Base-by-base conservation (phyloP, 2,888 invertebrate species). In the Suillia variegata region DNA sequence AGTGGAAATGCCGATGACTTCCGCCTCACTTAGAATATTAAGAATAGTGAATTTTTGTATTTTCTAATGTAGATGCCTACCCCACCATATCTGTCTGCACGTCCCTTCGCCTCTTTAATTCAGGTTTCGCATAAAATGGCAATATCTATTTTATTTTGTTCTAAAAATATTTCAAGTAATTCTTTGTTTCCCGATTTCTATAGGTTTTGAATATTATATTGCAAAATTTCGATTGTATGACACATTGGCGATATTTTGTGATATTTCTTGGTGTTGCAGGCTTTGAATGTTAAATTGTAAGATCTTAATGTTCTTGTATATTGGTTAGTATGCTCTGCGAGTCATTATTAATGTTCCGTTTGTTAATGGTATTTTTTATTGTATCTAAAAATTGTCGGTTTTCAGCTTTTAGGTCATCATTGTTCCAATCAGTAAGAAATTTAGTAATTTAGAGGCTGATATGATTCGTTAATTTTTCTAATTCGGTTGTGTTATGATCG, bases 251-350 rank as follows among this genome's bases (percentile, higher is more conserved):
- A n/a, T n/a, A n/a, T n/a, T n/a, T n/a, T n/a, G n/a, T n/a, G n/a
- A n/a, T n/a, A n/a, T n/a, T n/a, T n/a, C 34, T 20, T 4, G 17
- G 45, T 54, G 49, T 21, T 50, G 58, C 2, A 58, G 24, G 49
- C 57, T 57, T 55, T 60, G 51, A 10, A 56, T 59, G 20, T 62
- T 62, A 22, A 18, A 54, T 56, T 59, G 62, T 47, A 62, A 21
- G 8, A 60, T 3, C 31, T 33, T 56, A 33, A 60, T 56, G n/a
- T 18, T 18, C 8, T 34, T 15, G 5, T 4, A 34, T 34, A n/a
- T n/a, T n/a, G n/a, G n/a, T n/a, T n/a, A n/a, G n/a, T n/a, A n/a
- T n/a, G n/a, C n/a, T n/a, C n/a, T n/a, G n/a, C n/a, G n/a, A n/a
- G n/a, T n/a, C n/a, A n/a, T n/a, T n/a, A n/a, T n/a, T n/a, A n/a